Percentiles rank a stretch among this genome's conserved stretches.
Evolutionary conservation across 2,113 vertebrate species (phyloP).

Genomic region (Talpa occidentalis): DNA sequence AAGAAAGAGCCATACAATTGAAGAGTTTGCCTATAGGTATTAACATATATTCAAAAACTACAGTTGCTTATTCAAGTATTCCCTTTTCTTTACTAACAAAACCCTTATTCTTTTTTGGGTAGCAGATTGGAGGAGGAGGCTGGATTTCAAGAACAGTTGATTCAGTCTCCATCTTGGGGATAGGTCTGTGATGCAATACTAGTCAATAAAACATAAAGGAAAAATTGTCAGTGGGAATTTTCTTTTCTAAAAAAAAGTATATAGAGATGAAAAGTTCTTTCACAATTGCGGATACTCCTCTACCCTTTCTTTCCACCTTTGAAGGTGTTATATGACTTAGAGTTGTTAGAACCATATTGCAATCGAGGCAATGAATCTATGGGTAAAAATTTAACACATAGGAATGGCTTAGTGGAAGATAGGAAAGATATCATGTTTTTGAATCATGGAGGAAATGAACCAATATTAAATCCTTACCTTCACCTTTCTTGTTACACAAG

Average conservation of each 20-base stretch:
- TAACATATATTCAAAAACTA: not conserved
- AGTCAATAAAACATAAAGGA: not conserved
- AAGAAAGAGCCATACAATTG: not conserved
- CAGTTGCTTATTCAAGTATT: not conserved
- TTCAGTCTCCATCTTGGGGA: not conserved
- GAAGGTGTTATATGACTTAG: not conserved
- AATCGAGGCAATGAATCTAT: not conserved
- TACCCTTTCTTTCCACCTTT: not conserved
- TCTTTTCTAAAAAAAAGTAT: not conserved
- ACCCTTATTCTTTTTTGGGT: not conserved
- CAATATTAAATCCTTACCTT: not conserved
- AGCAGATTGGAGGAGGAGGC: not conserved
- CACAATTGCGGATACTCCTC: not conserved
- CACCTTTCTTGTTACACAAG: not conserved
- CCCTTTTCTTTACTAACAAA: not conserved
- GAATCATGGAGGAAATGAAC: not conserved
- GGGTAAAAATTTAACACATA: not conserved
- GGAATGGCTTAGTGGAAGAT: not conserved
- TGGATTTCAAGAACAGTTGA: not conserved
- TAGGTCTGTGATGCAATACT: not conserved
- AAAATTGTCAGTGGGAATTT: not conserved
- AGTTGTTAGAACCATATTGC: not conserved
- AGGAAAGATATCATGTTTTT: not conserved
- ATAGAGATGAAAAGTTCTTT: not conserved
- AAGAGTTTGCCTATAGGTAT: not conserved